Percentiles rank a stretch among this genome's conserved stretches.
phyloP scores from a whole-genome alignment of 1,140 invertebrate genomes.

The Zaprionus tsacasi region DNA sequence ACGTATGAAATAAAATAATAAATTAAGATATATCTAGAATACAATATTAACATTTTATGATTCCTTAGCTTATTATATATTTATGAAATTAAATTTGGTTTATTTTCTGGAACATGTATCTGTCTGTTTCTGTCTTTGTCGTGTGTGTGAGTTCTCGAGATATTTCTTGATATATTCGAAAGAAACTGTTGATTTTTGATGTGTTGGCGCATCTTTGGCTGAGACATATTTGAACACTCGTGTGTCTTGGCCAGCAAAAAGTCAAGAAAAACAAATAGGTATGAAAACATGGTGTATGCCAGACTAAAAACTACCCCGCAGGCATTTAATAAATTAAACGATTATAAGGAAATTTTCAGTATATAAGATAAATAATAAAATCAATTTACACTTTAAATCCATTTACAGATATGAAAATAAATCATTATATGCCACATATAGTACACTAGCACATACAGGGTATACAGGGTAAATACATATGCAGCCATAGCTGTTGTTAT shows the following conservation, averaged over 20 bases:
- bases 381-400: too few species aligned
- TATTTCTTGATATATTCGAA: slow-evolving; percentile 27
- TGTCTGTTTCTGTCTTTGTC: not conserved
- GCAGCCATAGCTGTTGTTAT: slow-evolving; percentile 25
- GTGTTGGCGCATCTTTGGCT: slow-evolving; percentile 34
- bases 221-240: slow-evolving; percentile 30
- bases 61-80: not conserved
- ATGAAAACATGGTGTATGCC: not conserved
- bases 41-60: not conserved
- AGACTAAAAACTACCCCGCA: not conserved
- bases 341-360: not conserved
- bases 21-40: too few species aligned
- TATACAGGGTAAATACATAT: slow-evolving; percentile 28
- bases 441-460: not conserved
- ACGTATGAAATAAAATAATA: not conserved
- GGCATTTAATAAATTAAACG: not conserved
- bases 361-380: not conserved
- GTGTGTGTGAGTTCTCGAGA: not conserved
- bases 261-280: slow-evolving; percentile 68
- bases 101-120: not conserved
- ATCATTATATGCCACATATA: too few species aligned
- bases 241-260: slow-evolving; percentile 52
- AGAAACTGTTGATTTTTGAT: slow-evolving; percentile 14
- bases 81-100: not conserved
- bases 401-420: too few species aligned